Conservation (phyloP, 2,888 invertebrate genomes). For the Eilema depressum region DNA sequence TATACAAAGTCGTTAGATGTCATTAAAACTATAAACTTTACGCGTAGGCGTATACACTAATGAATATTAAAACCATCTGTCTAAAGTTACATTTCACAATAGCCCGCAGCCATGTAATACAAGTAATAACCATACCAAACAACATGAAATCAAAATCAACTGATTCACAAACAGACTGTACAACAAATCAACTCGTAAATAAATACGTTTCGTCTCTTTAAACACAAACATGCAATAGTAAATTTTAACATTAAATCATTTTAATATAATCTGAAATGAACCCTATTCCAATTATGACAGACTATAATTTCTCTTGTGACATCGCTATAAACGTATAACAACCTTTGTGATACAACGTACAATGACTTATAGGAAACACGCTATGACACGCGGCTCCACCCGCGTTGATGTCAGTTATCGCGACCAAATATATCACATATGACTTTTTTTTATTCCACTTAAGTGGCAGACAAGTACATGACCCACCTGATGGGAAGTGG, state of each 20-base stretch:
- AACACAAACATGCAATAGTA: slow-evolving; percentile 38
- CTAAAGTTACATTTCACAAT: background rate
- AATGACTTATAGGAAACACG: slow-evolving; percentile 58
- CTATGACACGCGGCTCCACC: no score
- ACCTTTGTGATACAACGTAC: slow-evolving; percentile 48
- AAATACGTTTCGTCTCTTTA: slow-evolving; percentile 45
- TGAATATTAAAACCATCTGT: background rate
- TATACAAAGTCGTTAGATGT: no score
- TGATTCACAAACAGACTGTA: slow-evolving; percentile 35
- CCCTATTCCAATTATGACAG: background rate
- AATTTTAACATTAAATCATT: background rate
- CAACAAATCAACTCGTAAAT: slow-evolving; percentile 45
- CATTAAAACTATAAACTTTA: background rate
- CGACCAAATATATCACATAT: no score
- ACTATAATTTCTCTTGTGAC: no score
- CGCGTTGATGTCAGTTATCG: no score
- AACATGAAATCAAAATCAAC: slow-evolving; percentile 24
- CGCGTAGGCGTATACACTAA: background rate
- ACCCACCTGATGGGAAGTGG: no score
- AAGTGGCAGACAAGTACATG: no score
- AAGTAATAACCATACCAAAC: slow-evolving; percentile 8
- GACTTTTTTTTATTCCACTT: no score
- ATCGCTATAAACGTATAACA: slow-evolving; percentile 9
- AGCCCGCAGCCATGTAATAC: slow-evolving; percentile 5
- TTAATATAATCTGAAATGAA: background rate